Evolutionary conservation across 1,140 invertebrate genomes (phyloP), one percentile per base, ranked within the genome.

Genomic region (Tetragnatha versicolor): DNA sequence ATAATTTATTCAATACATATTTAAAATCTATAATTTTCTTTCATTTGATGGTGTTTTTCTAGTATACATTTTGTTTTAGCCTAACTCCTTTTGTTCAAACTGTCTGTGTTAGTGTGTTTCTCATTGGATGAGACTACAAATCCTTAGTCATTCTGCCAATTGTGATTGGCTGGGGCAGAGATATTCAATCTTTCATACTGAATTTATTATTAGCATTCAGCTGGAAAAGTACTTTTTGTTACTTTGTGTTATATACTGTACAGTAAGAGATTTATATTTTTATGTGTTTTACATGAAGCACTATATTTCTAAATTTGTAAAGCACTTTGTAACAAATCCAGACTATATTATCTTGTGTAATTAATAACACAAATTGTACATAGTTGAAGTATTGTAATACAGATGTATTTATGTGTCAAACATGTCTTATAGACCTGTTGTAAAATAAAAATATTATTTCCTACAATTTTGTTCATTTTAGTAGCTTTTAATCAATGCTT

Each of bases 221-320:
- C 14, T n/a, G 20, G 91, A 90, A 53, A 95, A 85, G 79, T 89
- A 89, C 75, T 92, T 88, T 10, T 89, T 20, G 10, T 33, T 69
- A 20, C 35, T n/a, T 45, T 61, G 22, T 73, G 35, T 73, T 73
- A 73, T 73, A 73, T 58, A 73, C 17, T 73, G 70, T 73, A 73
- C 55, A 73, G 70, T 73, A 55, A 73, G 70, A 73, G 70, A 73
- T 73, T 60, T 73, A 73, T 73, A 73, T 72, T 72, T 72, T 58
- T 73, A 73, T 73, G 61, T 61, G 17, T 58, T 29, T 73, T 7
- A 45, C 47, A 45, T 22, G 29, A 58, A 42, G 63, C 63, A 66
- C 39, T 61, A 72, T 39, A 42, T 55, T 72, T 33, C 17, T 39
- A 22, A 68, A 47, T 2, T 29, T 70, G 66, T 70, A 53, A 70